Conservation (phyloP, 2,797 vertebrate genomes). For the Danio choprae region DNA sequence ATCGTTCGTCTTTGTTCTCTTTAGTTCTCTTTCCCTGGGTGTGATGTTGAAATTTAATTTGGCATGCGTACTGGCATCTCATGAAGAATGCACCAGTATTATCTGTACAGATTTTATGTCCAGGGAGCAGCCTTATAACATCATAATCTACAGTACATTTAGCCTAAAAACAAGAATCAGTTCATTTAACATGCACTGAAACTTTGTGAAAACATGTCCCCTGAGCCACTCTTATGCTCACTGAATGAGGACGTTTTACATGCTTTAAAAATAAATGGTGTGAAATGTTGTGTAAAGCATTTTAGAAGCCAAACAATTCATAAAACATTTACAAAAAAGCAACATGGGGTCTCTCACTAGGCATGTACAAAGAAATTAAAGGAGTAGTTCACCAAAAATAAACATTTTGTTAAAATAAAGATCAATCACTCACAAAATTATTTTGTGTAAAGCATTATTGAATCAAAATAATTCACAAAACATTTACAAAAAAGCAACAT, state of each 20-base stretch:
- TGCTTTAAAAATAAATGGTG: not conserved
- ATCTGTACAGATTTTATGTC: no score
- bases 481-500: not conserved
- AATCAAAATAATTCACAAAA: not conserved
- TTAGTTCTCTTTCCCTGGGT: not conserved
- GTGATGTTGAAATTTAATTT: conserved; percentile 12
- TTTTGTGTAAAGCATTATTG: not conserved
- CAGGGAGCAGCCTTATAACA: no score
- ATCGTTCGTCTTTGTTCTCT: not conserved
- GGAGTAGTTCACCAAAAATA: no score
- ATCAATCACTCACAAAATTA: no score
- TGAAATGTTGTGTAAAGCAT: not conserved
- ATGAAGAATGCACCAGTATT: not conserved
- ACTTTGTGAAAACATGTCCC: not conserved
- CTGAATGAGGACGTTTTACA: not conserved
- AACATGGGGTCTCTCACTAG: no score
- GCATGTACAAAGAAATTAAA: no score
- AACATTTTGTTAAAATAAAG: no score
- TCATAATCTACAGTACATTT: no score
- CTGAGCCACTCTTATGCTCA: not conserved
- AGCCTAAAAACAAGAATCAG: not conserved
- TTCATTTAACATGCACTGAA: not conserved
- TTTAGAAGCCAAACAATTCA: not conserved
- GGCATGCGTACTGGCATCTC: not conserved
- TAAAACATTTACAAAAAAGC: not conserved